Percentiles rank a stretch among this genome's conserved stretches.
phyloP scores from a whole-genome alignment of 2,113 vertebrate genomes.

The Ornithorhynchus anatinus region DNA sequence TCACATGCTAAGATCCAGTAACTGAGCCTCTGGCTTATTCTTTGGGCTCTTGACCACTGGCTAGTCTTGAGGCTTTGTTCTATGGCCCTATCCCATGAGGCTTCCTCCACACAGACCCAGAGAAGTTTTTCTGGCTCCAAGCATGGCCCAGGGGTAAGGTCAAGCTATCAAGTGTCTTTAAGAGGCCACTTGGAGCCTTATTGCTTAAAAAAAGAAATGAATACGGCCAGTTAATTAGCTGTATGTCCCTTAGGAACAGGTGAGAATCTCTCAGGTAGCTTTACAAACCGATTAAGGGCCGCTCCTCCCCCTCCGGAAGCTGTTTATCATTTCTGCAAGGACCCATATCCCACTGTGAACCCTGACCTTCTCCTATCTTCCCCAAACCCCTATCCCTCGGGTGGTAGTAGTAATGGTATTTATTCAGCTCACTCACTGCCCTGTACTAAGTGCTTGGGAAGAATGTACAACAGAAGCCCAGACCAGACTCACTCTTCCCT shows the following conservation, averaged over 20 bases:
- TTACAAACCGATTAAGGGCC: not conserved
- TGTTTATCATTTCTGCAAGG: not conserved
- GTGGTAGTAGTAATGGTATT: too few relatives aligned
- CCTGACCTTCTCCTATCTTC: not conserved
- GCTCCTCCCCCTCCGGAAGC: not conserved
- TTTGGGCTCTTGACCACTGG: too few relatives aligned
- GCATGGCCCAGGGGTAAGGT: not conserved
- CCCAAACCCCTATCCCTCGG: not conserved
- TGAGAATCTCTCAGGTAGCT: not conserved
- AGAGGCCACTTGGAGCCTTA: not conserved
- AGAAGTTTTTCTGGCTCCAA: not conserved
- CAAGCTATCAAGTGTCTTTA: not conserved
- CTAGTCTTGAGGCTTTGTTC: too few relatives aligned
- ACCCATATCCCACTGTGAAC: not conserved
- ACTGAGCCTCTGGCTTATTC: too few relatives aligned
- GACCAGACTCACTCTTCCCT: too few relatives aligned
- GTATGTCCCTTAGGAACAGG: accelerated
- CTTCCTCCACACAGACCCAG: slow-evolving; percentile 14
- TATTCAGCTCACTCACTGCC: too few relatives aligned
- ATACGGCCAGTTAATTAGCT: too few relatives aligned
- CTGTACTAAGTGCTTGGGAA: too few relatives aligned
- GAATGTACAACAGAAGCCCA: not conserved
- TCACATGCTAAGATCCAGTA: too few relatives aligned
- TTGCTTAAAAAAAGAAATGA: not conserved
- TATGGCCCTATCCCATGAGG: not conserved